Conservation (phyloP, 37 sponge, comb jelly and placozoan species). For the Agelas oroides region DNA sequence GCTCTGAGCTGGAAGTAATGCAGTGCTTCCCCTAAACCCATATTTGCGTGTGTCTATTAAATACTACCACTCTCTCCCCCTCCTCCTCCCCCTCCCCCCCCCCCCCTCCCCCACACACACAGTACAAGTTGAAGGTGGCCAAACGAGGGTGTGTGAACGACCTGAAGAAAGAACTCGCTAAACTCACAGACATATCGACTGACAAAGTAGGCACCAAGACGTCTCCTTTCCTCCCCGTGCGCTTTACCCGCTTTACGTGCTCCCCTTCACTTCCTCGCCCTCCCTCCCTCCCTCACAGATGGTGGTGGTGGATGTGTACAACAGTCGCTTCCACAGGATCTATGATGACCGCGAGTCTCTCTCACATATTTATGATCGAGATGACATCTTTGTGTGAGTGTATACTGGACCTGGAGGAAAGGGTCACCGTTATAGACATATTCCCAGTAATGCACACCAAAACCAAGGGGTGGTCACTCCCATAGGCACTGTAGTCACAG, state of each 20-base stretch:
- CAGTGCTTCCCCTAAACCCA: no score
- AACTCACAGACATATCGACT: slow-evolving; percentile 40
- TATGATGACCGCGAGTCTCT: slow-evolving; percentile 70
- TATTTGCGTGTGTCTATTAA: no score
- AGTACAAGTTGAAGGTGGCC: slow-evolving; percentile 77
- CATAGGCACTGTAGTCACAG: no score
- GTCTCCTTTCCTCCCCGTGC: no score
- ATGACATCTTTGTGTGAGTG: slow-evolving; percentile 74
- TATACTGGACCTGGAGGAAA: no score
- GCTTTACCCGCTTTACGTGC: no score
- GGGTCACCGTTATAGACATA: no score
- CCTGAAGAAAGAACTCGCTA: slow-evolving; percentile 58
- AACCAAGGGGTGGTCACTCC: no score
- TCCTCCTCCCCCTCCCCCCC: neutral
- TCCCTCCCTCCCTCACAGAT: slow-evolving; percentile 48
- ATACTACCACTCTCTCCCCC: neutral
- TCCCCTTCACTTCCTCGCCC: no score
- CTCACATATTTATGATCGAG: slow-evolving; percentile 78
- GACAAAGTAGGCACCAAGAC: slow-evolving; percentile 23
- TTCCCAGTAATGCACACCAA: no score
- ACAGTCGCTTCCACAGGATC: slow-evolving; percentile 81
- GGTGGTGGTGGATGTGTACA: slow-evolving; percentile 87
- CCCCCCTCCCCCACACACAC: neutral
- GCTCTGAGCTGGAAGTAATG: neutral
- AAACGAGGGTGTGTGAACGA: slow-evolving; percentile 62